Base-by-base conservation (phyloP, 2,888 invertebrate genomes). In the Tenodera sinensis region DNA sequence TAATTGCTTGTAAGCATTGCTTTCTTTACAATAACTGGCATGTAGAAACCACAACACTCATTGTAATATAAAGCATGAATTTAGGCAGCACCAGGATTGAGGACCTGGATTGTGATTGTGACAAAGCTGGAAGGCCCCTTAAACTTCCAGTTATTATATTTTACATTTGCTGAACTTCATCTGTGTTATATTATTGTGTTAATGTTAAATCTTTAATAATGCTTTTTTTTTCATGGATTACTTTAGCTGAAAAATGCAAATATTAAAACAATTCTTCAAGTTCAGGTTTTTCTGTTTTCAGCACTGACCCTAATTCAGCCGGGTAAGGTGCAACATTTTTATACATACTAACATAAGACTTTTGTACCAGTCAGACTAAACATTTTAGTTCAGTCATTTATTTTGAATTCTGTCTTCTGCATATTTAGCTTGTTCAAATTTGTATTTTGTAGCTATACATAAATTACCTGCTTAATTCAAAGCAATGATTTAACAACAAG, bases 91-190 rank as follows among this genome's bases (percentile, higher is more conserved):
- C 30, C 82, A 87, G 71, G 83, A 83, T 71, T 82, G 87, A 83
- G n/a, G 83, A 83, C 83, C n/a, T 82, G 83, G 87, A 82, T 87
- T 30, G 87, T 83, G 27, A n/a, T 25, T 54, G 14, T n/a, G 47
- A 87, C 87, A 87, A 87, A 87, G 27, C 83, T 87, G 87, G 87
- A 87, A 87, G 87, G 87, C 54, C 20, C 25, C 54, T 20, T 2
- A 15, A 42, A 71, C 54, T 71, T 71, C 54, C 54, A 71, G 54
- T 71, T 20, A 71, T 20, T 71, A 54, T 71, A 3, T 71, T 71
- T 71, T 71, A 71, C 20, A 71, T 71, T 71, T 71, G 54, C 54
- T 71, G 54, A 71, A 71, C 54, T 71, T 20, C 54, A 71, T 71
- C 25, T 71, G 8, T 71, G 54, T 71, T 25, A 71, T 71, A 71